A percentile compares a stretch with the other conserved stretches of the same genome.
These are phyloP conservation scores for Malacoraja senta DNA, from an alignment of 2,797 vertebrate genomes.

Conservation along the genomic window DNA sequence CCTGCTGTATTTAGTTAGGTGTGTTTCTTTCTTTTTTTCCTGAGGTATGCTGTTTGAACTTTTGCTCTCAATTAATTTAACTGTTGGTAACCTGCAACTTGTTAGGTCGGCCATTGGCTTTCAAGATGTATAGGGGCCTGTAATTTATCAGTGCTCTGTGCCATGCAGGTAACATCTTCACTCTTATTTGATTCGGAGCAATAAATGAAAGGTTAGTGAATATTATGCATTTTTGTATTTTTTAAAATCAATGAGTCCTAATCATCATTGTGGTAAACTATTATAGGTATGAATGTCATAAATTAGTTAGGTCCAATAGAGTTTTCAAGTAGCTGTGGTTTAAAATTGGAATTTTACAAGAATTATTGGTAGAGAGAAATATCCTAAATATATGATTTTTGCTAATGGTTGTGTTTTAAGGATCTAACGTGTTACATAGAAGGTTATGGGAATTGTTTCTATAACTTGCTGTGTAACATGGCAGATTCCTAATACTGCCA, in stretches of 20 bases:
- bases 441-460: not conserved
- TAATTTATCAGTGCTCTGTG: not conserved
- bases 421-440: not conserved
- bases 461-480: too few species aligned
- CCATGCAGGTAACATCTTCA: not conserved
- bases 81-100: too few species aligned
- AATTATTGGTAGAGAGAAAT: not conserved
- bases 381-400: not conserved
- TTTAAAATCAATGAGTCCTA: too few species aligned
- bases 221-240: not conserved
- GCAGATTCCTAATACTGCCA: too few species aligned
- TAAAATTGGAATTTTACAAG: not conserved
- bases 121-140: too few species aligned
- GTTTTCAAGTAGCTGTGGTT: not conserved
- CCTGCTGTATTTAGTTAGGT: conserved; percentile 10
- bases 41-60: not conserved
- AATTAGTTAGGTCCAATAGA: not conserved
- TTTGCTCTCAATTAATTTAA: not conserved
- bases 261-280: not conserved
- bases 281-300: not conserved
- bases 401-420: not conserved
- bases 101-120: not conserved
- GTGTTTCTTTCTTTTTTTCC: too few species aligned
- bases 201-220: not conserved
- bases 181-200: not conserved